Conservation (phyloP, 2,888 invertebrate genomes). For the Petrolisthes cinctipes region DNA sequence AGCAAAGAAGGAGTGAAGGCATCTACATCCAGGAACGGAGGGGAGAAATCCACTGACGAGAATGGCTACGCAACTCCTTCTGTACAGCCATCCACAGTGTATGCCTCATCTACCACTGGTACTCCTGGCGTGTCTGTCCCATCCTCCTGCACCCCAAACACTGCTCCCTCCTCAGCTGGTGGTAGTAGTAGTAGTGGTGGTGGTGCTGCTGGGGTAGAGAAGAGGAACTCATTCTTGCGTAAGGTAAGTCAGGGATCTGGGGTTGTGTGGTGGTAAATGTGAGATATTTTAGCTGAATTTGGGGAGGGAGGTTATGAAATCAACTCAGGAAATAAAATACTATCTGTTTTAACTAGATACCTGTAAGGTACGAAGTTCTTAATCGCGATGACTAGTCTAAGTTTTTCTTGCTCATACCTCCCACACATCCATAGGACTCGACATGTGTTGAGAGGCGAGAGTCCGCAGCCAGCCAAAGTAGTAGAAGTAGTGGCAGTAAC, state of each 20-base stretch:
- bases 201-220: slow-evolving; percentile 36
- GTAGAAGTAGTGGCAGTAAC: neutral
- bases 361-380: no score
- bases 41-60: neutral
- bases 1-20: no score
- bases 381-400: no score
- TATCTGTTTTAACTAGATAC: no score
- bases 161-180: neutral
- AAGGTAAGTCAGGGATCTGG: slow-evolving; percentile 24
- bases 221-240: slow-evolving; percentile 39
- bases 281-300: neutral
- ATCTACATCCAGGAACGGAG: neutral
- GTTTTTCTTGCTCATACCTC: neutral
- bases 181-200: no score
- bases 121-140: neutral
- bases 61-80: slow-evolving; percentile 1
- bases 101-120: neutral
- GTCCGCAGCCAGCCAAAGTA: slow-evolving; percentile 23
- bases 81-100: neutral
- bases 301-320: no score
- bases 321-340: no score
- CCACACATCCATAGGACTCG: slow-evolving; percentile 12
- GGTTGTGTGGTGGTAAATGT: neutral
- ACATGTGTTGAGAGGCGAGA: slow-evolving; percentile 29
- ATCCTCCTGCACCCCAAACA: no score